Conservation (phyloP, 2,888 invertebrate species). For the Argynnis bischoffii region DNA sequence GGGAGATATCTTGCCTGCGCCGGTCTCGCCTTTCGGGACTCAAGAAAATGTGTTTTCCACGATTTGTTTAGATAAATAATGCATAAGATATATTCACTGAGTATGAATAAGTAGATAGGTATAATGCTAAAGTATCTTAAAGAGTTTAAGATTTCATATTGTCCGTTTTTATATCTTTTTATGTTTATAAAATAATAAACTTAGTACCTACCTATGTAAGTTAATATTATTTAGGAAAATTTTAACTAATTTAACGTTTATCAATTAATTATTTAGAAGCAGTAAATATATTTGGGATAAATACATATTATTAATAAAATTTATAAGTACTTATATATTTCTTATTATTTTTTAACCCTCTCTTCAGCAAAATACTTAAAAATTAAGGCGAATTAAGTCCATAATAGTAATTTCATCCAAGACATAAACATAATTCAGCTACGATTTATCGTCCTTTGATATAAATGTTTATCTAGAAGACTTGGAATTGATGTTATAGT, state of each 20-base stretch:
- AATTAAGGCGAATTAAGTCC: too few relatives aligned
- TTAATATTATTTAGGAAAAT: too few relatives aligned
- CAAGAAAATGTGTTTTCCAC: slow-evolving; percentile 52
- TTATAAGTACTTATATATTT: too few relatives aligned
- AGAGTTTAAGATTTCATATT: background rate
- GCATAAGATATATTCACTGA: slow-evolving; percentile 31
- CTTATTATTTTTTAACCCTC: too few relatives aligned
- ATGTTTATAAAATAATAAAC: too few relatives aligned
- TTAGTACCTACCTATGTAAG: too few relatives aligned
- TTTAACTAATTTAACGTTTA: too few relatives aligned
- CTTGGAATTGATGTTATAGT: slow-evolving; percentile 55
- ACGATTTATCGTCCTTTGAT: background rate
- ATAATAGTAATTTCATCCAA: too few relatives aligned
- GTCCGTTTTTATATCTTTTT: background rate
- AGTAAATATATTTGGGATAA: too few relatives aligned
- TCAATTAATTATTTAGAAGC: too few relatives aligned
- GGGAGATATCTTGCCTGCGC: slow-evolving; percentile 60
- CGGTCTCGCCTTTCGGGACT: slow-evolving; percentile 56
- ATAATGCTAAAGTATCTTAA: background rate
- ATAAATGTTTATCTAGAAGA: slow-evolving; percentile 43
- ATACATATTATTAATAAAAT: too few relatives aligned
- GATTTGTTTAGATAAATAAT: slow-evolving; percentile 43
- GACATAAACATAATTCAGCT: background rate
- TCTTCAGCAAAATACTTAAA: too few relatives aligned
- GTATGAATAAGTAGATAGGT: slow-evolving; percentile 31